Percentiles rank a stretch among this genome's conserved stretches.
These are phyloP conservation scores for Drosophila navojoa DNA, from an alignment of 1,140 invertebrate species.

Conservation along the genomic window DNA sequence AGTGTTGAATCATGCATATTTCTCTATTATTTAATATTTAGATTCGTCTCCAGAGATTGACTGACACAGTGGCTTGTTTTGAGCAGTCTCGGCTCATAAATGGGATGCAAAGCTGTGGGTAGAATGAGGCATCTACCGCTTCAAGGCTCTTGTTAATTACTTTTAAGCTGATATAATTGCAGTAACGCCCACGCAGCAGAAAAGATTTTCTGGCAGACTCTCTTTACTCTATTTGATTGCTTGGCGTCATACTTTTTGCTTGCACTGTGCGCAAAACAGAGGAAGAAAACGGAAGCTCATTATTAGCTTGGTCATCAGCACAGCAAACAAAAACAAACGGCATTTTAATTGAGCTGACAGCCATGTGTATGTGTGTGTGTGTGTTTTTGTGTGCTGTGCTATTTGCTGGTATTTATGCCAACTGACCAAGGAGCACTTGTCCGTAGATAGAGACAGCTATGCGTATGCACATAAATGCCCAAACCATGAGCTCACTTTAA, in stretches of 20 bases:
- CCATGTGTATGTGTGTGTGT: conserved; percentile 28
- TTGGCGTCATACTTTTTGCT: conserved; percentile 72
- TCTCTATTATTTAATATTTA: neutral
- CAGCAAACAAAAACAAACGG: conserved; percentile 65
- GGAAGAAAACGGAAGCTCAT: conserved; percentile 55
- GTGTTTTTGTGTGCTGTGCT: conserved; percentile 16
- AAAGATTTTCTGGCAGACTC: conserved; percentile 32
- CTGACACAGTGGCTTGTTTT: neutral
- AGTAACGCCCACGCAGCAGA: conserved; percentile 27
- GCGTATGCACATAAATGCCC: conserved; percentile 28
- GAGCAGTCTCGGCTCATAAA: neutral
- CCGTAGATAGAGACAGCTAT: conserved; percentile 11
- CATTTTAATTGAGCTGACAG: conserved; percentile 68
- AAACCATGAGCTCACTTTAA: conserved; percentile 46
- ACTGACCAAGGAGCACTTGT: conserved; percentile 35
- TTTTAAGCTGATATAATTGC: conserved; percentile 17
- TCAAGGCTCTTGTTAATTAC: conserved; percentile 33
- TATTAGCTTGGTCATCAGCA: conserved; percentile 57
- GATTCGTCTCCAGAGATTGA: too few species aligned
- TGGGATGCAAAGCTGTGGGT: neutral
- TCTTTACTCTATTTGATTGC: conserved; percentile 44
- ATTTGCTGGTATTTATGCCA: conserved; percentile 32
- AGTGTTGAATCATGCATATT: too few species aligned
- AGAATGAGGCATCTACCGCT: too few species aligned
- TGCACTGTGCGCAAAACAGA: conserved; percentile 24